Evolutionary conservation across 2,113 vertebrate species (phyloP), one percentile per base, ranked within the genome.

Genomic region (Thinocorus orbignyianus): DNA sequence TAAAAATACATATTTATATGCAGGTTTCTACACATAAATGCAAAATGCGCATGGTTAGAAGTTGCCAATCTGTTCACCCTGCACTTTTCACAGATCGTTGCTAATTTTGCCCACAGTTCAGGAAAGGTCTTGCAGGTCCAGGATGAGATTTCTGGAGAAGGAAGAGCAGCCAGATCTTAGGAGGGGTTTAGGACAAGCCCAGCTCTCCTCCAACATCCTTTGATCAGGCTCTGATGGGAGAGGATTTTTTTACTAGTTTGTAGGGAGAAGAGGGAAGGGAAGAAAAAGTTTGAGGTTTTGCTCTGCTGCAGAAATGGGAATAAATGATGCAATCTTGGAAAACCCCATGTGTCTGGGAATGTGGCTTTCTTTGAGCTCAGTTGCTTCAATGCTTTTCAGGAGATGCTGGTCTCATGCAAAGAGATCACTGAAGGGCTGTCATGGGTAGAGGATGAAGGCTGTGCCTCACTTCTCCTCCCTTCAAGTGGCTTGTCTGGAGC

Each of bases 251-350:
- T 89, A 18, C 48, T 68, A 77, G 41, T 30, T 86, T 31, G 6
- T 10, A 44, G 20, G 19, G 31, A 85, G 31, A 46, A 79, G n/a
- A 90, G 4, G 16, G 22, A 65, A 65, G 48, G 46, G n/a, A 80
- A 44, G 62, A n/a, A 83, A 61, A 73, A 33, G 2, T 35, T 4
- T 30, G 68, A 52, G 30, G 11, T 61, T 76, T 91, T 61, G 18
- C 20, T 58, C 22, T 8, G 20, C 4, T 0, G 0, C 22, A 26
- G 51, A 30, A 44, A 23, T 65, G 30, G 62, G 44, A 80, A 61
- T 15, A 72, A 80, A 82, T 3, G 10, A 48, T 65, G 9, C 5
- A n/a, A 57, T 57, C 39, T 19, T 44, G 68, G 44, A 4, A 41
- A 82, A 91, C 44, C 1, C 7, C 70, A 54, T n/a, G 7, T 60